Evolutionary conservation across 2,888 invertebrate species (phyloP), one percentile per base, ranked within the genome.

Genomic region (Eutolmus rufibarbis): DNA sequence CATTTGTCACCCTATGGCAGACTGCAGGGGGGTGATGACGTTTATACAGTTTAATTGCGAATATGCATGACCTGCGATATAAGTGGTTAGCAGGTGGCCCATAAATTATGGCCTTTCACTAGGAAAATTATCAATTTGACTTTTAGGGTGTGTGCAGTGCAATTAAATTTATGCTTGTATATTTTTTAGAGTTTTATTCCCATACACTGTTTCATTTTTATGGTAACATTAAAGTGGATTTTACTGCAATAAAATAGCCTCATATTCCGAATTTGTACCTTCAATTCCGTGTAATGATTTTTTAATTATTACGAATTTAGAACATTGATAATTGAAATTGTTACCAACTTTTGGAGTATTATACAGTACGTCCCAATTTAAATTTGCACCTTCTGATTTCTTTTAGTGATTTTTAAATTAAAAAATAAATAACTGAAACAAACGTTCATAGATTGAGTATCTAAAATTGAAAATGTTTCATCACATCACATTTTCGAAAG

Each of bases 41-140:
- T 43, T 78, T 78, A 78, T 78, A 40, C 23, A 40, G n/a, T 66
- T 78, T 78, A 78, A 78, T 78, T 78, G 43, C 78, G 14, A 78
- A 43, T 78, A 40, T 43, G 78, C 78, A 78, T 78, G 78, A 78
- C 78, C 66, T 66, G 66, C 23, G 23, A 66, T 66, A 66, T 66
- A 66, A 66, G 66, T 66, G 66, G 66, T 66, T 66, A 66, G 66
- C 66, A 66, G 66, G 66, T 66, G 66, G 66, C 66, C 66, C 66
- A 66, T 66, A 66, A 66, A 66, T 66, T 66, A 66, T 28, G 66
- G 66, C 66, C 28, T 66, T 66, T 66, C 66, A 66, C 9, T 66
- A 66, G 66, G 66, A 66, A 66, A 66, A 66, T 66, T 66, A 66
- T 66, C 66, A 66, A 66, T 66, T 66, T 66, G 23, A 66, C 28